A percentile compares a stretch with the other conserved stretches of the same genome.
Conservation (phyloP, 2,113 vertebrate genomes). For the Clarias gariepinus region DNA sequence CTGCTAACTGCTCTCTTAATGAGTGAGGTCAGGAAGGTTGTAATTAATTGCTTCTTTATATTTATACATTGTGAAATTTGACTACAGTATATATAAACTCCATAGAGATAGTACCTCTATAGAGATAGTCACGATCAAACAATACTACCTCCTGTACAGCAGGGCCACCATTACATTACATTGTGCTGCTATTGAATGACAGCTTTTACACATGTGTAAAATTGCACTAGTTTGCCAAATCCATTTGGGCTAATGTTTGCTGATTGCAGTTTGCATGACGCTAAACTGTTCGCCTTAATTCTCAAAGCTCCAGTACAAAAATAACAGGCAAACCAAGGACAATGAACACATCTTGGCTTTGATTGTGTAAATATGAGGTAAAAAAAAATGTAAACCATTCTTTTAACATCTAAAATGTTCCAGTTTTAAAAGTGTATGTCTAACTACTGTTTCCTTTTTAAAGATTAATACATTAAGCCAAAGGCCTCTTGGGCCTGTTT, state of each 20-base stretch:
- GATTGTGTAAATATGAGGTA: background rate
- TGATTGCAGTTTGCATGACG: background rate
- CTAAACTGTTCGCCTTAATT: background rate
- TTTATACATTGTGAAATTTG: no score
- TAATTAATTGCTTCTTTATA: background rate
- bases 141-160: background rate
- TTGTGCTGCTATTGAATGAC: background rate
- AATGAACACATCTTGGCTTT: background rate
- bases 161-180: background rate
- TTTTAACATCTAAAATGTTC: background rate
- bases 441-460: background rate
- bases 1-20: background rate
- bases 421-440: background rate
- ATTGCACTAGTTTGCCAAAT: background rate
- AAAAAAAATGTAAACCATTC: background rate
- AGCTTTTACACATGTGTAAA: background rate
- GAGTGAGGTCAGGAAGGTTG: background rate
- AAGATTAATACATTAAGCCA: slow-evolving; percentile 3
- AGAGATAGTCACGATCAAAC: background rate
- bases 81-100: background rate
- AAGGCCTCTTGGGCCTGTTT: background rate
- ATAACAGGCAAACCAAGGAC: background rate
- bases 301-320: background rate
- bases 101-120: background rate
- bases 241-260: background rate